phyloP scores from a whole-genome alignment of 1,140 invertebrate species.

The Reticulitermes speratus region DNA sequence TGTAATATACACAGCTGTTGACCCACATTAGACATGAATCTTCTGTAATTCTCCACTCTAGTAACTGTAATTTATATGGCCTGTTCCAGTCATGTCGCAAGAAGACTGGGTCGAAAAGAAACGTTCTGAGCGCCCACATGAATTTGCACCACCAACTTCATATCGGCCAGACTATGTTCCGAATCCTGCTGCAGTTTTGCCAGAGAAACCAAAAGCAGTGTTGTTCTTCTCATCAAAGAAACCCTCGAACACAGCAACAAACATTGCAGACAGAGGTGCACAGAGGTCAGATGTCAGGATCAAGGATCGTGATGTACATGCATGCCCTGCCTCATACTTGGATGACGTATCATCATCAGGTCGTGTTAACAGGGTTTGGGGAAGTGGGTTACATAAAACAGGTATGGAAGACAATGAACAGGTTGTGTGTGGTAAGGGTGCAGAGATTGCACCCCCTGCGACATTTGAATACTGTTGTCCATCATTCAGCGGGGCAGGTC shows the following conservation, averaged over 20 bases:
- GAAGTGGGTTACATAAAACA: background rate
- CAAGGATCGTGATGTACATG: background rate
- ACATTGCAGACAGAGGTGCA: too few species aligned
- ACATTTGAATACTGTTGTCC: conserved; percentile 63
- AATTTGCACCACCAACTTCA: conserved; percentile 63
- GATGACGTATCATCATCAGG: background rate
- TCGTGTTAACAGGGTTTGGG: background rate
- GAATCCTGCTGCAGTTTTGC: background rate
- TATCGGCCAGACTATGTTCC: conserved; percentile 44
- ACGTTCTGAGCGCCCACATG: conserved; percentile 60
- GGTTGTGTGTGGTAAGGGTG: conserved; percentile 40
- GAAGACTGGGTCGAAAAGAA: conserved; percentile 78
- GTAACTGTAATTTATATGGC: too few species aligned
- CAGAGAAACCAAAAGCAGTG: background rate
- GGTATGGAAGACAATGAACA: background rate
- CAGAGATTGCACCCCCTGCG: conserved; percentile 62
- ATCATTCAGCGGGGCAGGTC: conserved; percentile 41
- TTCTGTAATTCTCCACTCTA: too few species aligned
- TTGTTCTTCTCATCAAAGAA: background rate
- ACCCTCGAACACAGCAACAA: background rate
- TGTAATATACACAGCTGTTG: too few species aligned
- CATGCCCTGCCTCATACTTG: background rate
- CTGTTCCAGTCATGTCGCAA: conserved; percentile 61
- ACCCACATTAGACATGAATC: too few species aligned
- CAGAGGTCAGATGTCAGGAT: too few species aligned